Conservation (phyloP, 2,113 vertebrate species). For the Amblyornis subalaris region DNA sequence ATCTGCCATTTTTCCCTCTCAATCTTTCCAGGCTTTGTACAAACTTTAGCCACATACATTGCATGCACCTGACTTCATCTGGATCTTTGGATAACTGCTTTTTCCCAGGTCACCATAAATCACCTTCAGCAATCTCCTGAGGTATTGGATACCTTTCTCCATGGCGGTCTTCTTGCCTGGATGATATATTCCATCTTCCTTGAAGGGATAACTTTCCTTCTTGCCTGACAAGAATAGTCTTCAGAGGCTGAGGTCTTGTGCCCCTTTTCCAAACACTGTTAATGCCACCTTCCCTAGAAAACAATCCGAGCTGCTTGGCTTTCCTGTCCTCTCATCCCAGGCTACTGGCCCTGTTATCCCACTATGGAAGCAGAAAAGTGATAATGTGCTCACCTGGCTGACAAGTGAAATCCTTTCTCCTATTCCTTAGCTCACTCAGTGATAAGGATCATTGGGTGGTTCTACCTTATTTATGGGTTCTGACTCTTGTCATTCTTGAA, state of each 20-base stretch:
- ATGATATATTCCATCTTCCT: background rate
- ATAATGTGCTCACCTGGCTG: background rate
- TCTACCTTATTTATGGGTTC: background rate
- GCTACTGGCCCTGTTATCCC: background rate
- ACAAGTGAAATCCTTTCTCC: background rate
- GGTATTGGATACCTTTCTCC: background rate
- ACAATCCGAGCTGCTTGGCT: background rate
- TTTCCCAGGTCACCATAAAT: background rate
- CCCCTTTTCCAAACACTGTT: background rate
- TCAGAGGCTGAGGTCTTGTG: background rate
- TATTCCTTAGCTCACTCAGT: background rate
- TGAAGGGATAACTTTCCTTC: background rate
- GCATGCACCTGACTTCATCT: background rate
- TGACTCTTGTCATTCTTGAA: background rate
- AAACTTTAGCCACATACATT: background rate
- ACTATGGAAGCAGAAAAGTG: background rate
- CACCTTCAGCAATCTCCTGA: background rate
- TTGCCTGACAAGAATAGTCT: background rate
- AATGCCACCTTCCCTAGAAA: background rate
- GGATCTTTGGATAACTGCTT: background rate
- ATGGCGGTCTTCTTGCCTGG: background rate
- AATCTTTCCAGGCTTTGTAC: background rate
- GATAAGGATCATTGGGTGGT: background rate
- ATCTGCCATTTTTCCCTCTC: background rate
- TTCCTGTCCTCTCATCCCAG: background rate